A percentile compares a stretch with the other conserved stretches of the same genome.
Evolutionary conservation across 2,113 vertebrate species (phyloP).

Genomic region (Rhombomys opimus): DNA sequence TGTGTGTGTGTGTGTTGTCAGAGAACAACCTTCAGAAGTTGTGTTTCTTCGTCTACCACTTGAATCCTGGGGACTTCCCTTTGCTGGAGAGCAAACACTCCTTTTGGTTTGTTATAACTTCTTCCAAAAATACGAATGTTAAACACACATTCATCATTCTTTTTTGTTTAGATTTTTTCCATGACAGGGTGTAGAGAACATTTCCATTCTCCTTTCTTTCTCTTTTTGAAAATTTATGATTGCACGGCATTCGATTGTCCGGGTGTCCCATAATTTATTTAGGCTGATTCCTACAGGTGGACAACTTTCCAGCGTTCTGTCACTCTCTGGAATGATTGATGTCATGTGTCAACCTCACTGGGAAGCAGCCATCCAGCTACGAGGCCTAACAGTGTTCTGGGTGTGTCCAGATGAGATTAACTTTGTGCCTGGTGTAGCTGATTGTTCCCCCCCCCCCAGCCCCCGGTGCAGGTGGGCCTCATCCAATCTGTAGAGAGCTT

Average conservation of each 20-base stretch:
- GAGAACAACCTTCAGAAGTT: not conserved
- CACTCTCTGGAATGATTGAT: constrained; percentile 33
- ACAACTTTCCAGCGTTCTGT: not conserved
- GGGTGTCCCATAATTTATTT: constrained; percentile 23
- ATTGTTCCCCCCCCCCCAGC: not conserved
- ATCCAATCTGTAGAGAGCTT: not conserved
- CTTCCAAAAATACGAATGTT: not conserved
- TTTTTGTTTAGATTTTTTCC: constrained; percentile 16
- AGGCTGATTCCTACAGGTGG: not conserved
- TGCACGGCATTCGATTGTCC: not conserved
- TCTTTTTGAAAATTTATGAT: not conserved
- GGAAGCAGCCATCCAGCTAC: not conserved
- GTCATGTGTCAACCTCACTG: constrained; percentile 26
- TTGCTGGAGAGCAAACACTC: not conserved
- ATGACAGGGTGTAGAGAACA: not conserved
- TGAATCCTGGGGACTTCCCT: not conserved
- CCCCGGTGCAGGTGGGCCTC: not conserved
- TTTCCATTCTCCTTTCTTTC: not conserved
- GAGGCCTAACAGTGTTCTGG: not conserved
- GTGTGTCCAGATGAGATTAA: constrained; percentile 33
- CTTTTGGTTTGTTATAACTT: not conserved
- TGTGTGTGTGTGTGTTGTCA: not conserved
- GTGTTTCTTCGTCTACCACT: not conserved
- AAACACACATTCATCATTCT: not conserved
- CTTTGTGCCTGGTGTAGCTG: not conserved